Evolutionary conservation across 2,888 invertebrate species (phyloP).

Genomic region (Parthenolecanium corni): DNA sequence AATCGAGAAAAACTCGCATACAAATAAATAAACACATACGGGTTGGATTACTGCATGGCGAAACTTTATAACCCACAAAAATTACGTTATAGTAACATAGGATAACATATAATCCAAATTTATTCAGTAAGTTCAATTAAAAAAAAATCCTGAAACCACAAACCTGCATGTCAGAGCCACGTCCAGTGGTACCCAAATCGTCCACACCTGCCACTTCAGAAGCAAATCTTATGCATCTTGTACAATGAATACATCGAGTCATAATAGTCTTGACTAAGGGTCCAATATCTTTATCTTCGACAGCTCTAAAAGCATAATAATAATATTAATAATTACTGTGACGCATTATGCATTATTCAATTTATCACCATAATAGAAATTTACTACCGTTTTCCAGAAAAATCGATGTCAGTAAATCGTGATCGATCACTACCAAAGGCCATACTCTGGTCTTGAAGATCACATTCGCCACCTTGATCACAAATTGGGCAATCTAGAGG

Average conservation of each 20-base stretch:
- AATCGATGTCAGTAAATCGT: conserved; percentile 82
- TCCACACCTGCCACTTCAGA: conserved; percentile 98
- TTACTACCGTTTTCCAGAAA: conserved; percentile 70
- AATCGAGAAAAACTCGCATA: background rate
- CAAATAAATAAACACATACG: background rate
- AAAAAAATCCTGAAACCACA: background rate
- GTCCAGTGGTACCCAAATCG: conserved; percentile 86
- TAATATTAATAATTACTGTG: background rate
- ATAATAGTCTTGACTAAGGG: conserved; percentile 96
- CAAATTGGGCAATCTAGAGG: conserved; percentile 99
- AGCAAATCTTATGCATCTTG: conserved; percentile 93
- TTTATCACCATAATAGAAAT: background rate
- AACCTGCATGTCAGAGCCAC: conserved; percentile 91
- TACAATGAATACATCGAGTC: conserved; percentile 99
- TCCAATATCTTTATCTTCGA: conserved; percentile 97
- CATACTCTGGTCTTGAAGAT: conserved; percentile 97
- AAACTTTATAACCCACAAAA: too few relatives aligned
- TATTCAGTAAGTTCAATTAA: too few relatives aligned
- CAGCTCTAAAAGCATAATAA: conserved; percentile 56
- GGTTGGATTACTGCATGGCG: too few relatives aligned
- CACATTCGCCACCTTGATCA: conserved; percentile 93
- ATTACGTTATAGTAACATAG: too few relatives aligned
- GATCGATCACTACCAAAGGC: conserved; percentile 93
- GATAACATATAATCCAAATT: too few relatives aligned
- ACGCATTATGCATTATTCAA: background rate